These are phyloP conservation scores for Pomacea maculata DNA, from an alignment of 1,140 invertebrate genomes.

Conservation along the genomic window DNA sequence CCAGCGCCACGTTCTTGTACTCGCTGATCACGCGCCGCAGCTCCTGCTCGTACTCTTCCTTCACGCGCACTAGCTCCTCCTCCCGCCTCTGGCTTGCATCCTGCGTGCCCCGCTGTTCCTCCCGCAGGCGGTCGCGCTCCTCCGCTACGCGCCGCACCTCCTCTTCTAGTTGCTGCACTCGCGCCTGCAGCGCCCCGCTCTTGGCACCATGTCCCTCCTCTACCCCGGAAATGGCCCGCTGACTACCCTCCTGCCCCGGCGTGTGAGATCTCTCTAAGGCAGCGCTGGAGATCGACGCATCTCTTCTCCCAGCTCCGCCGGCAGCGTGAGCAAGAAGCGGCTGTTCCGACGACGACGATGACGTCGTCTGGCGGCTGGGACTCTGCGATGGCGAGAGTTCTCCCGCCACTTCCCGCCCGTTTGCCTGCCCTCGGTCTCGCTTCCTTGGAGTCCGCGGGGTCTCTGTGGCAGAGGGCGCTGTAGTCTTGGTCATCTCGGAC, in stretches of 20 bases:
- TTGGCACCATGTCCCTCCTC: no score
- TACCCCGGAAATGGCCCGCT: no score
- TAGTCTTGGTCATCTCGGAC: slow-evolving; percentile 8
- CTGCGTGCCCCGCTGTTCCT: slow-evolving; percentile 4
- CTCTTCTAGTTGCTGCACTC: slow-evolving; percentile 7
- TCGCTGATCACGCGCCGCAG: slow-evolving; percentile 29
- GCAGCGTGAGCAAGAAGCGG: no score
- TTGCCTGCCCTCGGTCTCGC: background rate
- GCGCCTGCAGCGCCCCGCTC: background rate
- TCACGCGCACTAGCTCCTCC: slow-evolving; percentile 19
- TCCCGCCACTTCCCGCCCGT: background rate
- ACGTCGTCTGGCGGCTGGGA: no score
- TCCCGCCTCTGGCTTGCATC: slow-evolving; percentile 21
- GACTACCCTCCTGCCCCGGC: no score
- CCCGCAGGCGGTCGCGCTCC: slow-evolving; percentile 5
- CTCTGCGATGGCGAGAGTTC: no score
- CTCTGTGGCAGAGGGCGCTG: background rate
- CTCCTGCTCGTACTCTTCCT: slow-evolving; percentile 27
- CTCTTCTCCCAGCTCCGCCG: no score
- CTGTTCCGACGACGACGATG: no score
- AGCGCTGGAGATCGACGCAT: no score
- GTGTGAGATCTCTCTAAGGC: no score
- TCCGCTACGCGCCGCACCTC: background rate
- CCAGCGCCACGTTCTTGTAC: slow-evolving; percentile 33
- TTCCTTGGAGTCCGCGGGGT: slow-evolving; percentile 3